Conservation (phyloP, 2,888 invertebrate genomes). For the Steinernema scapterisci region DNA sequence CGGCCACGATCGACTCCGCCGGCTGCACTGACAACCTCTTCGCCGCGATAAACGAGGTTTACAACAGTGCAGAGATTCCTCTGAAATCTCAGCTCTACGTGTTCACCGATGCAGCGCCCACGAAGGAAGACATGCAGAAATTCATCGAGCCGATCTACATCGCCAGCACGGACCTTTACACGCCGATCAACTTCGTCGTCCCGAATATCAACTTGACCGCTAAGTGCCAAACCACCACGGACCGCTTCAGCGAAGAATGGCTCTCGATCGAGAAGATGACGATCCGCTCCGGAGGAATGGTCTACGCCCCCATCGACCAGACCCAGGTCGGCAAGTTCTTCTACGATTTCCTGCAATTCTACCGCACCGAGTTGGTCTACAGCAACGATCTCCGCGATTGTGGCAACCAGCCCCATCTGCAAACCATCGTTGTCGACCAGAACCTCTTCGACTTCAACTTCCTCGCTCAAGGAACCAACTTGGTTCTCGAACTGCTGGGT, state of each 20-base stretch:
- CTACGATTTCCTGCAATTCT: background rate
- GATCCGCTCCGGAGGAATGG: constrained; percentile 14
- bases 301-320: background rate
- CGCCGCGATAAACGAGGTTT: constrained; percentile 34
- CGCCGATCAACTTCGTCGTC: constrained; percentile 17
- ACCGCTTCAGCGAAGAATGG: background rate
- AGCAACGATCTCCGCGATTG: constrained; percentile 9
- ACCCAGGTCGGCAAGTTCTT: background rate
- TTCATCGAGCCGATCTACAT: background rate
- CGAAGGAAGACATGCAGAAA: background rate
- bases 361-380: constrained; percentile 17
- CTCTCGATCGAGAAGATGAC: background rate
- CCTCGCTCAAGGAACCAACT: constrained; percentile 1
- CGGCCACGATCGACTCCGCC: background rate
- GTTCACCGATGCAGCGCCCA: constrained; percentile 14
- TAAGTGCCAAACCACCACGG: background rate
- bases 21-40: constrained; percentile 33
- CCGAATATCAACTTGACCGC: background rate
- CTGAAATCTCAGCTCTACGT: constrained; percentile 9
- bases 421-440: constrained; percentile 28
- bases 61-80: constrained; percentile 24
- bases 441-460: background rate
- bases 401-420: background rate
- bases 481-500: background rate
- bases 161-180: background rate